phyloP scores from a whole-genome alignment of 2,797 vertebrate genomes.

The Lepus townsendii region DNA sequence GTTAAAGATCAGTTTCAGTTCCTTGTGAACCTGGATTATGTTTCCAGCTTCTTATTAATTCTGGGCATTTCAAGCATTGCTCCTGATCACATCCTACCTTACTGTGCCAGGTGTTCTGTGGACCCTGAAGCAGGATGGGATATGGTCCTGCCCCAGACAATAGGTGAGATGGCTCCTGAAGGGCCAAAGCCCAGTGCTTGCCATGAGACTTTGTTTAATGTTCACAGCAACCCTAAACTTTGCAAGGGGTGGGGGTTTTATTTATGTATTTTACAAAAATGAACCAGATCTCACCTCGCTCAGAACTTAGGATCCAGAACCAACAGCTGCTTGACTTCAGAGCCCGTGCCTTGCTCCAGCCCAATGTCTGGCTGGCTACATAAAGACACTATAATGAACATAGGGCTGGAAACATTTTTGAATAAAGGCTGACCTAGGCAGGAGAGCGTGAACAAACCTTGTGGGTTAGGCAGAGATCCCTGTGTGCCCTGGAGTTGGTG shows the following conservation, averaged over 20 bases:
- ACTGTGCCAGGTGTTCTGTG: background rate
- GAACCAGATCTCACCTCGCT: background rate
- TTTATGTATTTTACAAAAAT: constrained; percentile 49
- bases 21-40: constrained; percentile 30
- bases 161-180: background rate
- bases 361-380: background rate
- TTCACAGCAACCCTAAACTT: background rate
- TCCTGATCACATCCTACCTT: background rate
- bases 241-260: background rate
- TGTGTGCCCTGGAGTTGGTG: background rate
- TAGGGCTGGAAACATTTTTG: background rate
- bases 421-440: background rate
- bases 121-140: background rate
- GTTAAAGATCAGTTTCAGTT: constrained; percentile 56
- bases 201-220: background rate
- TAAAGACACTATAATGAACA: background rate
- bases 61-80: constrained; percentile 7
- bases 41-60: constrained; percentile 56
- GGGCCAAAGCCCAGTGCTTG: background rate
- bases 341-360: background rate
- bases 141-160: background rate
- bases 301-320: constrained; percentile 48
- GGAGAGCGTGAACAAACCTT: background rate
- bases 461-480: background rate
- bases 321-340: constrained; percentile 48